These are phyloP conservation scores for Drosophila paramelanica DNA, from an alignment of 2,888 invertebrate species.

Conservation along the genomic window DNA sequence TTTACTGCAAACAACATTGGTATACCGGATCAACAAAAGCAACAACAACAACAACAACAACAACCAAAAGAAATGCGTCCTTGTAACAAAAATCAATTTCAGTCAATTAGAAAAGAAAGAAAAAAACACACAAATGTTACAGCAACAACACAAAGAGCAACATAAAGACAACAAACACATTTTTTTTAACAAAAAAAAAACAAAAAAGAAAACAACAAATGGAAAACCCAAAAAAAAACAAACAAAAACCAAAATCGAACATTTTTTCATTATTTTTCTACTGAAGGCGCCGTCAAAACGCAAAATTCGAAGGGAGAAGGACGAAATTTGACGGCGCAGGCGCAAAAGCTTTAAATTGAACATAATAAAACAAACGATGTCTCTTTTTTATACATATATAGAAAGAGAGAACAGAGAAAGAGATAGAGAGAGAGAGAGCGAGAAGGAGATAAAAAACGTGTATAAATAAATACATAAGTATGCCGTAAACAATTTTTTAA, in stretches of 20 bases:
- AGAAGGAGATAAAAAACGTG: slow-evolving; percentile 33
- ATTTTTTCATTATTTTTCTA: slow-evolving; percentile 78
- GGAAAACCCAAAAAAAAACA: slow-evolving; percentile 36
- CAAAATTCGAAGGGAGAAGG: neutral
- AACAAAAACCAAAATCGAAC: slow-evolving; percentile 49
- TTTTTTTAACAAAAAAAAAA: slow-evolving; percentile 30
- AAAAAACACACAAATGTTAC: slow-evolving; percentile 47
- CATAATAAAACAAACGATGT: slow-evolving; percentile 57
- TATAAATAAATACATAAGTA: slow-evolving; percentile 58
- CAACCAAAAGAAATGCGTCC: slow-evolving; percentile 75
- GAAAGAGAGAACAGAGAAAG: neutral
- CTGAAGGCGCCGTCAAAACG: slow-evolving; percentile 62
- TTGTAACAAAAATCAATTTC: slow-evolving; percentile 84
- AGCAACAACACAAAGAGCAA: slow-evolving; percentile 60
- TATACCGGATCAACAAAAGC: slow-evolving; percentile 51
- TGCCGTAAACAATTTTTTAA: slow-evolving; percentile 70
- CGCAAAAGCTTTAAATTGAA: slow-evolving; percentile 81
- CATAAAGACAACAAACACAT: slow-evolving; percentile 59
- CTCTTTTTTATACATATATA: slow-evolving; percentile 49
- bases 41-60: slow-evolving; percentile 44
- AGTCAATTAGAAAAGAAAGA: slow-evolving; percentile 80
- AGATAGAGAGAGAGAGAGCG: slow-evolving; percentile 16
- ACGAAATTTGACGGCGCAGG: slow-evolving; percentile 60
- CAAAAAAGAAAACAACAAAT: slow-evolving; percentile 31
- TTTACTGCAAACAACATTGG: slow-evolving; percentile 38